These are phyloP conservation scores for Lacerta bilineata DNA, from an alignment of 2,797 vertebrate genomes.

Conservation along the genomic window DNA sequence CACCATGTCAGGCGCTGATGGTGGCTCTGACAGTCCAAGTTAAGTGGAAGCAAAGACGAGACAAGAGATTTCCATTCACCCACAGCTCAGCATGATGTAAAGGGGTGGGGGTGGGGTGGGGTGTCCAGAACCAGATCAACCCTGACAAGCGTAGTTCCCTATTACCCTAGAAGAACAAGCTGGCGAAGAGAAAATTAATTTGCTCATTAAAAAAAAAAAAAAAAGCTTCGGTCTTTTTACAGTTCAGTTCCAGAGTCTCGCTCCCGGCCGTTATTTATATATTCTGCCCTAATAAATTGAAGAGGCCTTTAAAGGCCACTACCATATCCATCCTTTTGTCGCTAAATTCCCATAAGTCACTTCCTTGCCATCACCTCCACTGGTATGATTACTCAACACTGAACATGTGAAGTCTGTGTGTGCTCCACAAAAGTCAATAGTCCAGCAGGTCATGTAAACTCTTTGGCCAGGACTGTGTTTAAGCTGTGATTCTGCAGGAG, in stretches of 20 bases:
- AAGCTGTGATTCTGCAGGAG: neutral
- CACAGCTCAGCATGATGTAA: neutral
- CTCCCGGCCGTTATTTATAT: neutral
- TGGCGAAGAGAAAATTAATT: neutral
- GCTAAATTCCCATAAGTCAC: neutral
- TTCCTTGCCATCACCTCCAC: neutral
- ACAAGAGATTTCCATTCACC: neutral
- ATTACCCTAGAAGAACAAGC: neutral
- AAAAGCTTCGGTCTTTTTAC: neutral
- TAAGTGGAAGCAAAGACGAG: neutral
- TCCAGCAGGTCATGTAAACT: neutral
- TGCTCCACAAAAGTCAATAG: neutral
- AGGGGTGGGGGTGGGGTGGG: too few species aligned
- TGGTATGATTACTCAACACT: fast-evolving
- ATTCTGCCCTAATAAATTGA: neutral
- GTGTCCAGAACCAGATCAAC: neutral
- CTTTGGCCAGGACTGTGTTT: neutral
- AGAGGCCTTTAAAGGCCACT: neutral
- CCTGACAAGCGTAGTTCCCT: slow-evolving; percentile 1
- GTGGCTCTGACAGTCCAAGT: neutral
- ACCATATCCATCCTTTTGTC: neutral
- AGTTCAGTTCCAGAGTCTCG: neutral
- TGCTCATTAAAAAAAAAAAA: slow-evolving; percentile 4
- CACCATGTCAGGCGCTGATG: too few species aligned
- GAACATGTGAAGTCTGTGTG: neutral